A percentile compares a stretch with the other conserved stretches of the same genome.
These are phyloP conservation scores for Helicoverpa armigera DNA, from an alignment of 1,140 invertebrate genomes.

Conservation along the genomic window DNA sequence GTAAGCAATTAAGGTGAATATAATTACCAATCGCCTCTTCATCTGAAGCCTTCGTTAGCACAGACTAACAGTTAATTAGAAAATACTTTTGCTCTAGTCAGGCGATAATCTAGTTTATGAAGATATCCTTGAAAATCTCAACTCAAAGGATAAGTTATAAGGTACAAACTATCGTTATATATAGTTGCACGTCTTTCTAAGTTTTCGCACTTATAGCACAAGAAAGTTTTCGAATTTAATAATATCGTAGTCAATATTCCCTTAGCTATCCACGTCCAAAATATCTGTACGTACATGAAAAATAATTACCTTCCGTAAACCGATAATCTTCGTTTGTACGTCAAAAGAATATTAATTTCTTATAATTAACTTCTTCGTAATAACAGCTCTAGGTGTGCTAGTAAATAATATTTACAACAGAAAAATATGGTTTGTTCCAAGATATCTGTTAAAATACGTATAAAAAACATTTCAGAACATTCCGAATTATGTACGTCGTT, in stretches of 20 bases:
- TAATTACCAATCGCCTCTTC: neutral
- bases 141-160: neutral
- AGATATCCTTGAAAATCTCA: neutral
- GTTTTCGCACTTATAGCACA: neutral
- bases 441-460: too few relatives aligned
- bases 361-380: neutral
- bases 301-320: too few relatives aligned
- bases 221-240: too few relatives aligned
- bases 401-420: too few relatives aligned
- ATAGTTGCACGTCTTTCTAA: neutral
- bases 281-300: too few relatives aligned
- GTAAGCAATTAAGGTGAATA: neutral
- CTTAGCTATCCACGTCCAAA: too few relatives aligned
- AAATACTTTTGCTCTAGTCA: constrained; percentile 10
- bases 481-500: constrained; percentile 3
- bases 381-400: too few relatives aligned
- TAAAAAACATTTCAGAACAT: constrained; percentile 4
- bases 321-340: too few relatives aligned
- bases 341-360: neutral
- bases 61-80: constrained; percentile 14
- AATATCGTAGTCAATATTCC: too few relatives aligned
- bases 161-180: neutral
- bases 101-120: constrained; percentile 13
- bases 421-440: too few relatives aligned
- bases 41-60: neutral